Evolutionary conservation across 1,140 invertebrate species (phyloP), one percentile per base, ranked within the genome.

Genomic region (Aphaenogaster rudis): DNA sequence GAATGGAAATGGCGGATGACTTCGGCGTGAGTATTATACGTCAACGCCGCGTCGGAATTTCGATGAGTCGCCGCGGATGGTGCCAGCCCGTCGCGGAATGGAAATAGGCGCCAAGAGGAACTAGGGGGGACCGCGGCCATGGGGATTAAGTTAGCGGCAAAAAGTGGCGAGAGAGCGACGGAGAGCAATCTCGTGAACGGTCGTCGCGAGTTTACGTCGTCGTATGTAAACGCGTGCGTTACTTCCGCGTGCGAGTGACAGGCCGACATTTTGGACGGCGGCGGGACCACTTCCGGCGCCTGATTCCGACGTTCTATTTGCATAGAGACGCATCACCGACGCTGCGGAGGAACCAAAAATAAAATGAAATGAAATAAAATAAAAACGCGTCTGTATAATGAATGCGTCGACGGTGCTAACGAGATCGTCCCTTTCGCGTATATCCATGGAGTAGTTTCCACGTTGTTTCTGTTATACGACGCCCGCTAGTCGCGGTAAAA

Each of bases 241-340:
- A 72, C 54, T 79, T 79, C 33, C 39, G 86, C 78, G 61, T 91
- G 90, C 64, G 48, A n/a, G 11, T 91, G 91, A 91, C 91, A 91
- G 86, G 72, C 50, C 42, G 85, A 89, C 90, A 87, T 91, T 91
- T 91, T 77, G 76, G 74, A 21, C 54, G 61, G 63, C 21, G 45
- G 79, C 78, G 71, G 52, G 52, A 50, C 88, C 78, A 88, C 86
- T 91, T 91, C 81, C 90, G 88, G 36, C 64, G 69, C n/a, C 77
- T 91, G 90, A 91, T 77, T 86, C 77, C 87, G 80, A 89, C 90
- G 71, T 86, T 69, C 89, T 89, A 86, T 91, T 91, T 91, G 86
- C 90, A 91, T 90, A 77, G 78, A 80, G 59, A 72, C 28, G 63
- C 84, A 61, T 90, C 88, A 59, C n/a, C 28, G 50, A 33, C 59